Percentiles rank a stretch among this genome's conserved stretches.
phyloP scores from a whole-genome alignment of 2,888 invertebrate genomes.

The Sicus ferrugineus region DNA sequence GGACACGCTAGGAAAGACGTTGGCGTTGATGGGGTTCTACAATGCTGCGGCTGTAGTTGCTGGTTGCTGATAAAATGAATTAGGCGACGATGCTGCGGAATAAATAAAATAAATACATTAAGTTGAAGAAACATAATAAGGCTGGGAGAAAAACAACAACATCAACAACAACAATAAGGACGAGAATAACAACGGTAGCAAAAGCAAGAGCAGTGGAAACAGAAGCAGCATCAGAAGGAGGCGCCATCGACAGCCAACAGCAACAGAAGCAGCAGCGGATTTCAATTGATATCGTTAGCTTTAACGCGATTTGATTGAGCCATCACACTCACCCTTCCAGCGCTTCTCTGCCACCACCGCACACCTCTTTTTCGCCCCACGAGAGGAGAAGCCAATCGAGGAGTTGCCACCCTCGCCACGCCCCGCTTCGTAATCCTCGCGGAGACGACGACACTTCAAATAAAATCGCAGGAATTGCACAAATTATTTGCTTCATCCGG shows the following conservation, averaged over 20 bases:
- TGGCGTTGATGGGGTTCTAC: too few relatives aligned
- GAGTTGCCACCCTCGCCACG: neutral
- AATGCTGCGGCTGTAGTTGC: too few relatives aligned
- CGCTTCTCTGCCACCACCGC: neutral
- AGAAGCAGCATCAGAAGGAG: neutral
- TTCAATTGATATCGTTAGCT: slow-evolving; percentile 32
- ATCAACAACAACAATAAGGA: too few relatives aligned
- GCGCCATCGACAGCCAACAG: neutral
- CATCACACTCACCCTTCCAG: neutral
- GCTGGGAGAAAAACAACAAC: too few relatives aligned
- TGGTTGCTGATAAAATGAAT: too few relatives aligned
- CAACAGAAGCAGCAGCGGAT: slow-evolving; percentile 9
- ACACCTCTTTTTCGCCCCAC: neutral
- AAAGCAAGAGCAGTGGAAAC: neutral
- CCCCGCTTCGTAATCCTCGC: neutral
- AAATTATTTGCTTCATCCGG: slow-evolving; percentile 31
- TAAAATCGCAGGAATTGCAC: slow-evolving; percentile 32
- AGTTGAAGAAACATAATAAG: too few relatives aligned
- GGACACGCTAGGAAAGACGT: too few relatives aligned
- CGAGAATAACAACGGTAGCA: neutral
- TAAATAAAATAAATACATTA: too few relatives aligned
- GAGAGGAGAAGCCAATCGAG: too few relatives aligned
- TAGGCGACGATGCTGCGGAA: too few relatives aligned
- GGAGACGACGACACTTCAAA: slow-evolving; percentile 33
- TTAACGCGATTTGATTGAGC: slow-evolving; percentile 28